Evolutionary conservation across 2,888 invertebrate species (phyloP).

Genomic region (Habroteleia sp.): DNA sequence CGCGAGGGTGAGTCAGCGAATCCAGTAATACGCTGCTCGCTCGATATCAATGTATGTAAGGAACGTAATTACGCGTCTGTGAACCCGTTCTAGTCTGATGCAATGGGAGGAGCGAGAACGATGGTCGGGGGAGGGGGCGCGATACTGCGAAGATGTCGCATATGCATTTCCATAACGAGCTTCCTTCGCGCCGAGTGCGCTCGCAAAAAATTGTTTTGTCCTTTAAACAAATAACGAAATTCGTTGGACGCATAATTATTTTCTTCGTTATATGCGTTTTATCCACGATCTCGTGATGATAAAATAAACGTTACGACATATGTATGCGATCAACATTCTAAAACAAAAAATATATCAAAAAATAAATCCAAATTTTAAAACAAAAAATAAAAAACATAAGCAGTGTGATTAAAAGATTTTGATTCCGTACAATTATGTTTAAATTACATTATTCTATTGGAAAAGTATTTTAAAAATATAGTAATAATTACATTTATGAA

Average conservation of each 20-base stretch:
- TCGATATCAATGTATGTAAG: slow-evolving; percentile 52
- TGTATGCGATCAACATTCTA: too few relatives aligned
- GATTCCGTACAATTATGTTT: too few relatives aligned
- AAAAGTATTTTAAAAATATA: too few relatives aligned
- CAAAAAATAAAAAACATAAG: too few relatives aligned
- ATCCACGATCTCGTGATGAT: too few relatives aligned
- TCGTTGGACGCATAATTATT: not conserved
- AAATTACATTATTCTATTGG: too few relatives aligned
- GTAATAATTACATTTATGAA: too few relatives aligned
- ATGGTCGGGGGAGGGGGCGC: not conserved
- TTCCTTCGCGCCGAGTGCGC: slow-evolving; percentile 14
- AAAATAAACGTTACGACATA: not conserved
- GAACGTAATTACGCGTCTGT: slow-evolving; percentile 54
- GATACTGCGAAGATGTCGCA: slow-evolving; percentile 19
- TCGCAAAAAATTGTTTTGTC: slow-evolving; percentile 28
- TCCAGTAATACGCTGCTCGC: slow-evolving; percentile 67
- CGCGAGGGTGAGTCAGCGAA: slow-evolving; percentile 66
- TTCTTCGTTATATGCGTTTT: too few relatives aligned
- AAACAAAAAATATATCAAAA: too few relatives aligned
- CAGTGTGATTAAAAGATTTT: too few relatives aligned
- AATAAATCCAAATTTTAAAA: too few relatives aligned
- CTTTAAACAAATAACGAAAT: slow-evolving; percentile 11
- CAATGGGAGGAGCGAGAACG: slow-evolving; percentile 3
- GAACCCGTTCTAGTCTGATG: slow-evolving; percentile 53
- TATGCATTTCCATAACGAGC: slow-evolving; percentile 36